Conservation (phyloP, 2,113 vertebrate genomes). For the Gymnocephalus cernua region DNA sequence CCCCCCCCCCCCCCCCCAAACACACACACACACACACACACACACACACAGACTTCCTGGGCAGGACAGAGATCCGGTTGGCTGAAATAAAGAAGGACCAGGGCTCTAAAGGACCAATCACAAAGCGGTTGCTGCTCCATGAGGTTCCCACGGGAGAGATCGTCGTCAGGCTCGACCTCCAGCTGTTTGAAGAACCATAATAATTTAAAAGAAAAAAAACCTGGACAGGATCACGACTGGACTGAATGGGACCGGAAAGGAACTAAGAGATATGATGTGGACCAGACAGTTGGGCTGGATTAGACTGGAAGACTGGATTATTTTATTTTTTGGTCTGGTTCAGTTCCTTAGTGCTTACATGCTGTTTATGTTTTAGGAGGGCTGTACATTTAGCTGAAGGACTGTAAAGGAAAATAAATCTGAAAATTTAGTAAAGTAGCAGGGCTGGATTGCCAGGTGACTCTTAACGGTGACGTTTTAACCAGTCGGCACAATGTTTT, state of each 20-base stretch:
- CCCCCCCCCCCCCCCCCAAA: not conserved
- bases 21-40: too few relatives aligned
- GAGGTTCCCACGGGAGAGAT: constrained; percentile 99
- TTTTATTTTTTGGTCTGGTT: not conserved
- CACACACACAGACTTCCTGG: constrained; percentile 96
- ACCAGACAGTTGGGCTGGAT: constrained; percentile 18
- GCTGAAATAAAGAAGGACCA: constrained; percentile 99
- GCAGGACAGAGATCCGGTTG: constrained; percentile 97
- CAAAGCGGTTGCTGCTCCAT: constrained; percentile 96
- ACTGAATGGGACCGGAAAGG: not conserved
- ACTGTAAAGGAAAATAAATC: not conserved
- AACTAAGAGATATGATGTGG: not conserved
- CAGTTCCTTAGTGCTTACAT: not conserved
- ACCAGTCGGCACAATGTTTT: not conserved
- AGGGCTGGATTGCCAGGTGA: too few relatives aligned
- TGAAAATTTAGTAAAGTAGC: too few relatives aligned
- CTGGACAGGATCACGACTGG: not conserved
- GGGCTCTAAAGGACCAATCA: constrained; percentile 98
- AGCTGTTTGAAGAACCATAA: constrained; percentile 96
- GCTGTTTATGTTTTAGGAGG: not conserved
- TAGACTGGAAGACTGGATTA: constrained; percentile 21
- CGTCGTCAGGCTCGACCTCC: constrained; percentile 95
- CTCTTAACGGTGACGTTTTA: not conserved
- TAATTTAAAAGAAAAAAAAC: not conserved
- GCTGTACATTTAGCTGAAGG: not conserved